Percentiles rank a stretch among this genome's conserved stretches.
Conservation (phyloP, 2,113 vertebrate genomes). For the Stigmatopora argus region DNA sequence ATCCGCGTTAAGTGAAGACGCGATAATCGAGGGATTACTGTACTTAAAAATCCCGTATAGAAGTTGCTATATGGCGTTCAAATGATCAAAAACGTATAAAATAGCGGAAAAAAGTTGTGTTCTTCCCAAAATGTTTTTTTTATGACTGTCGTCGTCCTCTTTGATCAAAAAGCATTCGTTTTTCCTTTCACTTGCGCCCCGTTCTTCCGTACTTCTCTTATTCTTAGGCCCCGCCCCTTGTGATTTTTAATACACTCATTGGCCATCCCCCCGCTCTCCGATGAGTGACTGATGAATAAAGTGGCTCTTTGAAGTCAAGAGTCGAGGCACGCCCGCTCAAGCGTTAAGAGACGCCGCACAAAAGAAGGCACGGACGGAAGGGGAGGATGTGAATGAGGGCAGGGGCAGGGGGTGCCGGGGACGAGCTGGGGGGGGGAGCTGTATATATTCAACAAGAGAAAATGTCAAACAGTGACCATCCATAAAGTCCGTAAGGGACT, state of each 20-base stretch:
- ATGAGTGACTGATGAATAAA: conserved; percentile 73
- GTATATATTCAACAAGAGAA: conserved; percentile 42
- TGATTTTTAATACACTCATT: conserved; percentile 60
- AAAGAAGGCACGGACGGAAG: conserved; percentile 44
- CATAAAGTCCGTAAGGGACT: conserved; percentile 48
- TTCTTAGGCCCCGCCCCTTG: background rate
- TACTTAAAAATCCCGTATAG: too few relatives aligned
- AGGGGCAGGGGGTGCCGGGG: conserved; percentile 6
- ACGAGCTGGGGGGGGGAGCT: background rate
- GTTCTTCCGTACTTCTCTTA: conserved; percentile 54
- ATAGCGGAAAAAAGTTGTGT: background rate
- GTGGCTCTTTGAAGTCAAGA: conserved; percentile 71
- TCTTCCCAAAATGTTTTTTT: conserved; percentile 16
- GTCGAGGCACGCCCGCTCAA: conserved; percentile 65
- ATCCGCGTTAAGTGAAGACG: too few relatives aligned
- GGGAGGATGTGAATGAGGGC: conserved; percentile 14
- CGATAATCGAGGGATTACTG: too few relatives aligned
- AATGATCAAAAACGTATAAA: too few relatives aligned
- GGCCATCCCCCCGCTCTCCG: conserved; percentile 49
- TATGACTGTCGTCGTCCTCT: conserved; percentile 51
- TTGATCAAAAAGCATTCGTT: conserved; percentile 60
- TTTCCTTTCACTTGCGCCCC: conserved; percentile 52
- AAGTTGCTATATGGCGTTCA: too few relatives aligned
- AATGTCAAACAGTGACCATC: conserved; percentile 52
- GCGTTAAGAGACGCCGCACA: conserved; percentile 64